Percentiles rank a stretch among this genome's conserved stretches.
These are phyloP conservation scores for Prosapia bicincta DNA, from an alignment of 2,888 invertebrate genomes.

Conservation along the genomic window DNA sequence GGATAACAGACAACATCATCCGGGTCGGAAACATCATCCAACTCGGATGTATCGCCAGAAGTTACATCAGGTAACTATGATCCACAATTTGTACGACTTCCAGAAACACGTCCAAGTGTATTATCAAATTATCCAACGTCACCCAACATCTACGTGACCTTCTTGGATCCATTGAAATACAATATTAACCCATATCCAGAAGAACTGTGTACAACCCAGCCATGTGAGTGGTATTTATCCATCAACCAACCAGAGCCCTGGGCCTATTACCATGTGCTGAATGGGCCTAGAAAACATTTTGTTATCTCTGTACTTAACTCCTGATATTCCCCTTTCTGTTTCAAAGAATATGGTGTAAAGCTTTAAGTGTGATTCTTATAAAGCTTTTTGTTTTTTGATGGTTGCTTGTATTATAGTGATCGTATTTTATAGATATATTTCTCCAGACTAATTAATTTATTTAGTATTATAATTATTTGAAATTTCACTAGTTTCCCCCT, in stretches of 20 bases:
- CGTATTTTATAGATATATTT: not conserved
- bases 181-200: not conserved
- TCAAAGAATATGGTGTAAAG: constrained; percentile 22
- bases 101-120: constrained; percentile 34
- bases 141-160: constrained; percentile 33
- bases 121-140: constrained; percentile 34
- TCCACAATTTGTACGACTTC: constrained; percentile 32
- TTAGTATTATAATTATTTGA: no score
- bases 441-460: not conserved
- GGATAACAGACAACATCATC: constrained; percentile 36
- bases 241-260: constrained; percentile 19
- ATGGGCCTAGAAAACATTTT: constrained; percentile 22
- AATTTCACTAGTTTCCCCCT: no score
- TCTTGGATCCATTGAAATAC: constrained; percentile 26
- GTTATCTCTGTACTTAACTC: constrained; percentile 39
- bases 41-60: constrained; percentile 24
- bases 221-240: constrained; percentile 22
- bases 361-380: constrained; percentile 16
- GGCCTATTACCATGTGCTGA: constrained; percentile 12
- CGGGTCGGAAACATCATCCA: constrained; percentile 28
- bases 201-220: constrained; percentile 6
- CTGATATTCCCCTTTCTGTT: constrained; percentile 33
- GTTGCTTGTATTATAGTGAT: not conserved
- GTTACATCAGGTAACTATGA: constrained; percentile 11
- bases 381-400: not conserved